Evolutionary conservation across 2,888 invertebrate species (phyloP).

Genomic region (Eutolmus rufibarbis): DNA sequence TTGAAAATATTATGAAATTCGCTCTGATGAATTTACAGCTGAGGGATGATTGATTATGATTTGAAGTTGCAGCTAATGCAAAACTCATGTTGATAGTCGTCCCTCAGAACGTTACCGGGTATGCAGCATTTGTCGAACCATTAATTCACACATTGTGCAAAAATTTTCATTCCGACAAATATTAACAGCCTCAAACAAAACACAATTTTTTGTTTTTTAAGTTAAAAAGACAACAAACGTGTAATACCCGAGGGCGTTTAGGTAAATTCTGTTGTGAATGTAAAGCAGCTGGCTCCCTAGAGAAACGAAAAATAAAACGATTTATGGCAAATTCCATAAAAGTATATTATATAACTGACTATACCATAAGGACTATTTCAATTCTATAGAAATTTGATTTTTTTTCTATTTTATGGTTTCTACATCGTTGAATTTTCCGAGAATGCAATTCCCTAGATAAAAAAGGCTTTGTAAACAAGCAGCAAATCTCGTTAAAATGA

Average conservation of each 20-base stretch:
- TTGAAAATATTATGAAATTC: not conserved
- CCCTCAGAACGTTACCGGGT: not conserved
- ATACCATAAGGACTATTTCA: not conserved
- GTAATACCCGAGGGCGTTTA: not conserved
- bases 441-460: not conserved
- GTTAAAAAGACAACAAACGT: not conserved
- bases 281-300: not conserved
- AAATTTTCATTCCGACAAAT: not conserved
- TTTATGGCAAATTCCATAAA: not conserved
- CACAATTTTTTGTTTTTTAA: not conserved
- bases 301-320: not conserved
- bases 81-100: not conserved
- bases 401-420: not conserved
- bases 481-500: not conserved
- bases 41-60: not conserved
- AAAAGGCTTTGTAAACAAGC: not conserved
- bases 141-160: not conserved
- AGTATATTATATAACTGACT: not conserved
- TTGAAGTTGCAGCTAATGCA: not conserved
- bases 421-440: not conserved
- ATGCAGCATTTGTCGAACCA: not conserved
- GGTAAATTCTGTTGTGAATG: not conserved
- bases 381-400: not conserved
- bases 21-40: not conserved
- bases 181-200: not conserved